Evolutionary conservation across 2,113 vertebrate species (phyloP), one percentile per base, ranked within the genome.

Genomic region (Chloropsis hardwickii): DNA sequence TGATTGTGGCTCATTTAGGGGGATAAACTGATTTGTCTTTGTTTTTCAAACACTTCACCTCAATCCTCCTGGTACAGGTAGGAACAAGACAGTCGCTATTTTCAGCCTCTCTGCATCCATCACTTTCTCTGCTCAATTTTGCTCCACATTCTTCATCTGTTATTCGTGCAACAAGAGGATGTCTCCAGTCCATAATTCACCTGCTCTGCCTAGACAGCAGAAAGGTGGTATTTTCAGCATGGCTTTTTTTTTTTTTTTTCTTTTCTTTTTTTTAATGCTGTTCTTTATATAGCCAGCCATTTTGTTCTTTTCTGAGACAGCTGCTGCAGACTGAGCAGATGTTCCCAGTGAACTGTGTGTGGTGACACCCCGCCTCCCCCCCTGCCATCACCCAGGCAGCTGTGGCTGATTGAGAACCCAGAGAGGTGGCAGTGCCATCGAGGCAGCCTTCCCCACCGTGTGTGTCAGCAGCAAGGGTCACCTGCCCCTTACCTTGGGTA

Each of bases 261-360:
- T n/a, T n/a, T n/a, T n/a, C n/a, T 12, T 81, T 44, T 28, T 56
- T 56, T 66, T 5, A 21, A 84, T 48, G 39, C 64, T 47, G 48
- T 50, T 92, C 86, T 93, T 96, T 92, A 90, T 81, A 83, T 86
- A 90, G 80, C 76, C 86, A 92, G 69, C 44, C 88, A 86, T 96
- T 93, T 94, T 92, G 51, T 53, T 94, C 88, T 83, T 53, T 83
- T 86, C 56, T 57, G 69, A 92, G 82, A 67, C 9, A 15, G 72
- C 94, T 93, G 91, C 81, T 80, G 78, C 91, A 93, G 81, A 14
- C 51, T 64, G 93, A 93, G 95, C 94, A 94, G 90, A 93, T 95
- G 94, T 94, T 92, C 91, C 80, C 80, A 57, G 65, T 50, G 90
- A 95, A 37, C 64, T 81, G 61, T 67, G 85, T 57, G n/a, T 6